A percentile compares a stretch with the other conserved stretches of the same genome.
Evolutionary conservation across 23 tunicate species (phyloP).

Genomic region (Ascidia mentula): DNA sequence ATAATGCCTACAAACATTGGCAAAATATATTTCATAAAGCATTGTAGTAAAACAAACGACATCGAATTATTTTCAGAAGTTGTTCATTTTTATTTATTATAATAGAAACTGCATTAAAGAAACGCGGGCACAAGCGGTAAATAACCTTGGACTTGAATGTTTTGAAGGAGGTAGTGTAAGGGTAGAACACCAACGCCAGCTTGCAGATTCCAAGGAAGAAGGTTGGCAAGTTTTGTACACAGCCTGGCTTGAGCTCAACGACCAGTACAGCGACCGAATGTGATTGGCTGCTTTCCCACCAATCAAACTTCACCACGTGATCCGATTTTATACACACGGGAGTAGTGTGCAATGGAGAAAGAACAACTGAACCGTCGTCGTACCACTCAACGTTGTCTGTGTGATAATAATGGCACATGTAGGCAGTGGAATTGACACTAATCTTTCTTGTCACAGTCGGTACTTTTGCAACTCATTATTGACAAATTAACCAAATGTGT

Average conservation of each 20-base stretch:
- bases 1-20: too few species aligned
- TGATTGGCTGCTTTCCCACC: conserved; percentile 1
- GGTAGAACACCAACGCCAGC: conserved; percentile 37
- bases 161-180: conserved; percentile 18
- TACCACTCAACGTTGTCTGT: background rate
- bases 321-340: background rate
- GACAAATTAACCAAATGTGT: too few species aligned
- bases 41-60: too few species aligned
- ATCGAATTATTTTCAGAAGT: too few species aligned
- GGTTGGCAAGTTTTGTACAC: conserved; percentile 11
- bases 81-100: too few species aligned
- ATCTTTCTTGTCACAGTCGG: too few species aligned
- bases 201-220: background rate
- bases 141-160: background rate
- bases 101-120: too few species aligned
- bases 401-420: too few species aligned
- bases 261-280: conserved; percentile 21
- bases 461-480: too few species aligned
- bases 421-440: too few species aligned
- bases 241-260: background rate
- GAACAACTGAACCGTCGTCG: background rate
- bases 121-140: too few species aligned
- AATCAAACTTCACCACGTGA: background rate
- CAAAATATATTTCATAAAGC: too few species aligned
- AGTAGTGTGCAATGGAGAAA: background rate